phyloP scores from a whole-genome alignment of 2,113 vertebrate genomes.

The Puffinus mauretanicus region DNA sequence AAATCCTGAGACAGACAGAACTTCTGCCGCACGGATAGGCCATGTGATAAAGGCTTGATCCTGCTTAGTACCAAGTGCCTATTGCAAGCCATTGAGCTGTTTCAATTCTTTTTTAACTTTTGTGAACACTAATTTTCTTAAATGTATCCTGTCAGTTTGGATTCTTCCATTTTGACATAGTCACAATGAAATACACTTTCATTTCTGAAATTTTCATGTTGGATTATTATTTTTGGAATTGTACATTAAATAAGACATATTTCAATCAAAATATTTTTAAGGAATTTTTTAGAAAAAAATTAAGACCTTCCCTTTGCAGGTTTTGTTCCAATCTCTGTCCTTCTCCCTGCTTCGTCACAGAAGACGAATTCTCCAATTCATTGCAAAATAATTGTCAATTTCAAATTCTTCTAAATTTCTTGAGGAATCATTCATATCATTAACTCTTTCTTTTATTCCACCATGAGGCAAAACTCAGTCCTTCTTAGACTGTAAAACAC shows the following conservation, averaged over 20 bases:
- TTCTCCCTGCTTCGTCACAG: background rate
- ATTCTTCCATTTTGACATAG: background rate
- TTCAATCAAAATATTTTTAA: background rate
- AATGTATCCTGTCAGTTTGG: background rate
- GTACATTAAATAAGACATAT: background rate
- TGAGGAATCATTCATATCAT: background rate
- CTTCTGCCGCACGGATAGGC: fast-evolving
- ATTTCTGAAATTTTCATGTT: background rate
- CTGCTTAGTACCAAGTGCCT: background rate
- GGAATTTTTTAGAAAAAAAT: background rate
- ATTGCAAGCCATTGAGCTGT: background rate
- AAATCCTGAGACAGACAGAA: background rate
- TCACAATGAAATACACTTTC: background rate
- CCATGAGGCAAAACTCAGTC: background rate
- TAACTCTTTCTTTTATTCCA: background rate
- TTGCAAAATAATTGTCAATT: background rate
- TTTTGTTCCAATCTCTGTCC: background rate
- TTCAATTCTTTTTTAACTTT: background rate
- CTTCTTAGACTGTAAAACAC: background rate
- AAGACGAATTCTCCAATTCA: background rate
- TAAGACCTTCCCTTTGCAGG: background rate
- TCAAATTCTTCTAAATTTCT: background rate
- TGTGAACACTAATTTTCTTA: background rate
- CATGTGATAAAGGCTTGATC: background rate
- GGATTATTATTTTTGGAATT: background rate